Percentiles rank a stretch among this genome's conserved stretches.
These are phyloP conservation scores for Nomada fucata DNA, from an alignment of 2,888 invertebrate genomes.

Conservation along the genomic window DNA sequence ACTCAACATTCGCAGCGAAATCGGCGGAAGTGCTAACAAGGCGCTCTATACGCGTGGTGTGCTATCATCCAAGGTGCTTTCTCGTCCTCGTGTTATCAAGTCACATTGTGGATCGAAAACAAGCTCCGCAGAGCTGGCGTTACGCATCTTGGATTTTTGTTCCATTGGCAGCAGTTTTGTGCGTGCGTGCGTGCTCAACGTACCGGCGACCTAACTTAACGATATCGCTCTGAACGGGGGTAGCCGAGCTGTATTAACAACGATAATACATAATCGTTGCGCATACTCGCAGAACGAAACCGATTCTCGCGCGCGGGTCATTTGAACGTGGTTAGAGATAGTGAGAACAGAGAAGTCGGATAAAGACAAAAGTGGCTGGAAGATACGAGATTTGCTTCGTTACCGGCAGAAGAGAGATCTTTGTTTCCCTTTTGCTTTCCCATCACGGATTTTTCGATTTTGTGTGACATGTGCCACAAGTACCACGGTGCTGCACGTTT, in stretches of 20 bases:
- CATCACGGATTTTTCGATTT: slow-evolving; percentile 43
- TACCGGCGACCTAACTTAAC: slow-evolving; percentile 69
- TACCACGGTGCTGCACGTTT: slow-evolving; percentile 63
- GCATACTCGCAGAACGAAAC: slow-evolving; percentile 3
- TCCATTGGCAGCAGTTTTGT: slow-evolving; percentile 24
- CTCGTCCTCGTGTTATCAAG: slow-evolving; percentile 29
- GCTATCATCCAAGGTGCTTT: slow-evolving; percentile 45
- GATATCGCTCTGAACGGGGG: background rate
- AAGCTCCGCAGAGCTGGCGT: background rate
- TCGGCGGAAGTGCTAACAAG: slow-evolving; percentile 11
- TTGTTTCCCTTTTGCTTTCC: slow-evolving; percentile 19
- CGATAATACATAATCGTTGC: slow-evolving; percentile 4
- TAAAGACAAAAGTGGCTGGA: slow-evolving; percentile 51
- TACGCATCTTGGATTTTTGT: slow-evolving; percentile 34
- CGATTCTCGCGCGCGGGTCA: slow-evolving; percentile 16
- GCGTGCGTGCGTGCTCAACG: slow-evolving; percentile 45
- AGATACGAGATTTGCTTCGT: slow-evolving; percentile 14
- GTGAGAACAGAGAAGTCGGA: slow-evolving; percentile 25
- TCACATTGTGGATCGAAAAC: background rate
- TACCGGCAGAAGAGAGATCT: slow-evolving; percentile 3
- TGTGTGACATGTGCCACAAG: slow-evolving; percentile 76
- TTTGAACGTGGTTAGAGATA: slow-evolving; percentile 15
- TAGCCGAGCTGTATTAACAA: slow-evolving; percentile 24
- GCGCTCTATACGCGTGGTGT: slow-evolving; percentile 42
- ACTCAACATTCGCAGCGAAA: slow-evolving; percentile 2